Evolutionary conservation across 1,140 invertebrate species (phyloP).

Genomic region (Drosophila saltans): DNA sequence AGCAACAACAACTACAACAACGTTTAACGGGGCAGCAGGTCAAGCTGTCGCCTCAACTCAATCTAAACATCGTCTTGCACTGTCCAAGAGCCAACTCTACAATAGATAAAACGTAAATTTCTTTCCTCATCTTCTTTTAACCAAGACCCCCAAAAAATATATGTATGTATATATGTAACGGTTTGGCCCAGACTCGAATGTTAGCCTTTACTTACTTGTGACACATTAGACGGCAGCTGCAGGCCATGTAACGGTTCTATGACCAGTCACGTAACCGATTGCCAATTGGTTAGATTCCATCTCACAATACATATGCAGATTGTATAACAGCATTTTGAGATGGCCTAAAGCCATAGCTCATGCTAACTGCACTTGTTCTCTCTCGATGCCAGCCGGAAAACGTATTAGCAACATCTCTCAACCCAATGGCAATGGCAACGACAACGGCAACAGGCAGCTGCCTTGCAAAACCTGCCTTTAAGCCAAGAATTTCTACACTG

Average conservation of each 20-base stretch:
- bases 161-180: too few relatives aligned
- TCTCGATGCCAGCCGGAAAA: constrained; percentile 17
- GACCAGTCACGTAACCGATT: constrained; percentile 70
- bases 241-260: constrained; percentile 71
- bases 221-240: constrained; percentile 55
- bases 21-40: constrained; percentile 52
- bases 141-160: too few relatives aligned
- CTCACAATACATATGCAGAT: constrained; percentile 59
- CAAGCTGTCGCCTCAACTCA: not conserved
- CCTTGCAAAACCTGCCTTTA: constrained; percentile 25
- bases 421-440: constrained; percentile 54
- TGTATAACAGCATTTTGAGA: constrained; percentile 65
- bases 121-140: not conserved
- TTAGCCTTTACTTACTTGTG: constrained; percentile 20
- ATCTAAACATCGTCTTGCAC: constrained; percentile 42
- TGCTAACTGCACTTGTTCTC: constrained; percentile 72
- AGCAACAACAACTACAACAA: constrained; percentile 43
- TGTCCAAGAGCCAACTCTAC: constrained; percentile 48
- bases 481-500: constrained; percentile 13
- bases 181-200: not conserved
- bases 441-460: constrained; percentile 18
- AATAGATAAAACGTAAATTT: constrained; percentile 65
- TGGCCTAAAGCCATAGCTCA: constrained; percentile 17
- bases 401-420: constrained; percentile 41
- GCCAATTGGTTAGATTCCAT: constrained; percentile 6